phyloP scores from a whole-genome alignment of 2,888 invertebrate genomes.

The Bembecia ichneumoniformis region DNA sequence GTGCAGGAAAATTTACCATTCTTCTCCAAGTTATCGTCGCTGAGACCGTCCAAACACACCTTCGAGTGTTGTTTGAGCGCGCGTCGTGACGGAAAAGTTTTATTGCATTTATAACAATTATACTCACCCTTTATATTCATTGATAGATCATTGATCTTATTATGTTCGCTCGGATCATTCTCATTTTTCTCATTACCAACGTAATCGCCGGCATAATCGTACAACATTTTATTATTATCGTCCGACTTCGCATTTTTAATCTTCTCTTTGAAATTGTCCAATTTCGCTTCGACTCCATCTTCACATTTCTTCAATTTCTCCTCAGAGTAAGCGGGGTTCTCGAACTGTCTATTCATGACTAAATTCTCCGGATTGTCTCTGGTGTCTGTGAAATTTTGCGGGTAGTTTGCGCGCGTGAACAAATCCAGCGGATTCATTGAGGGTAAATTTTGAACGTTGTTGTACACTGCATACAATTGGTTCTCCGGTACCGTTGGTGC shows the following conservation, averaged over 20 bases:
- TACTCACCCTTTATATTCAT: slow-evolving; percentile 57
- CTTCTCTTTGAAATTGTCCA: background rate
- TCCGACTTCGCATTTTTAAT: slow-evolving; percentile 60
- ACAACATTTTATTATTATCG: slow-evolving; percentile 47
- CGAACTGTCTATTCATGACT: slow-evolving; percentile 50
- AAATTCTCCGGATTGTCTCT: slow-evolving; percentile 58
- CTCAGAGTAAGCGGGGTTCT: slow-evolving; percentile 32
- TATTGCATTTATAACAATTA: slow-evolving; percentile 50
- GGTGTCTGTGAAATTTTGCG: slow-evolving; percentile 32
- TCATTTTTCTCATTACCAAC: slow-evolving; percentile 24
- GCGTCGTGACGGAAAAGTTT: slow-evolving; percentile 49
- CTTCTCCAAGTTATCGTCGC: slow-evolving; percentile 28
- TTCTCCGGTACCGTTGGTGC: slow-evolving; percentile 21
- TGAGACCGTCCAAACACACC: slow-evolving; percentile 27
- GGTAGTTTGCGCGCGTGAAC: slow-evolving; percentile 39
- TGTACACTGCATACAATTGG: slow-evolving; percentile 42
- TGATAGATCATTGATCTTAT: slow-evolving; percentile 34
- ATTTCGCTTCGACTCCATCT: slow-evolving; percentile 26
- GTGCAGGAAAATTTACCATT: slow-evolving; percentile 52
- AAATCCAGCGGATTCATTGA: slow-evolving; percentile 35
- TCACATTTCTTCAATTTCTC: slow-evolving; percentile 45
- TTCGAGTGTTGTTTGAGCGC: slow-evolving; percentile 54
- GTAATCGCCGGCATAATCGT: slow-evolving; percentile 19
- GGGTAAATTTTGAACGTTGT: slow-evolving; percentile 30
- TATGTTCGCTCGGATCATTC: slow-evolving; percentile 26